These are phyloP conservation scores for Chymomyza caudatula DNA, from an alignment of 2,888 invertebrate species.

Conservation along the genomic window DNA sequence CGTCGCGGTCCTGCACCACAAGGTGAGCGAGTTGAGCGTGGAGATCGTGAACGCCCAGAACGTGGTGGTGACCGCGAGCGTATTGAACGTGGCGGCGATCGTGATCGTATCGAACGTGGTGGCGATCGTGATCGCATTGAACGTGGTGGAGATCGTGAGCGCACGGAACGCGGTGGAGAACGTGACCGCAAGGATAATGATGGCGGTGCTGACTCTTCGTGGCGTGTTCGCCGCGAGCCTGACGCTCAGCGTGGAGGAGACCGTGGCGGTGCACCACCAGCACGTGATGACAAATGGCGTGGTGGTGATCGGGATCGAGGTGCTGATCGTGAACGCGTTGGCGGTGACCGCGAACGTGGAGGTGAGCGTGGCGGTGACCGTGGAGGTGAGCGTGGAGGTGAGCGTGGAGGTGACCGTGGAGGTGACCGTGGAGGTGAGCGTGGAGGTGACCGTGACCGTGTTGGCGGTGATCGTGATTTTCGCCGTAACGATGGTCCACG, in stretches of 20 bases:
- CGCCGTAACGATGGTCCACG: slow-evolving; percentile 53
- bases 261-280: slow-evolving; percentile 25
- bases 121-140: slow-evolving; percentile 43
- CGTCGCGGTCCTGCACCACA: slow-evolving; percentile 50
- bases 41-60: slow-evolving; percentile 43
- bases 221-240: slow-evolving; percentile 73
- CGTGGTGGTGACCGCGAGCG: slow-evolving; percentile 45
- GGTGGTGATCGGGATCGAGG: slow-evolving; percentile 37
- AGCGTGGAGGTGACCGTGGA: slow-evolving; percentile 35
- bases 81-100: slow-evolving; percentile 23
- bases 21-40: slow-evolving; percentile 31
- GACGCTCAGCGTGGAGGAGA: slow-evolving; percentile 46
- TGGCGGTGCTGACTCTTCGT: slow-evolving; percentile 57
- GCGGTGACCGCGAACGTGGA: slow-evolving; percentile 46
- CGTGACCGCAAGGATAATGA: slow-evolving; percentile 58
- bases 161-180: slow-evolving; percentile 54
- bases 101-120: slow-evolving; percentile 46
- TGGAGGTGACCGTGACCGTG: slow-evolving; percentile 53
- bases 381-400: slow-evolving; percentile 50
- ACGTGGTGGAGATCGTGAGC: slow-evolving; percentile 37
- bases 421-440: slow-evolving; percentile 40
- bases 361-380: slow-evolving; percentile 12
- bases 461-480: slow-evolving; percentile 36
- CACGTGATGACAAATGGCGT: slow-evolving; percentile 21
- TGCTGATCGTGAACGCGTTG: slow-evolving; percentile 34